These are phyloP conservation scores for Macropodus opercularis DNA, from an alignment of 2,797 vertebrate species.

Conservation along the genomic window DNA sequence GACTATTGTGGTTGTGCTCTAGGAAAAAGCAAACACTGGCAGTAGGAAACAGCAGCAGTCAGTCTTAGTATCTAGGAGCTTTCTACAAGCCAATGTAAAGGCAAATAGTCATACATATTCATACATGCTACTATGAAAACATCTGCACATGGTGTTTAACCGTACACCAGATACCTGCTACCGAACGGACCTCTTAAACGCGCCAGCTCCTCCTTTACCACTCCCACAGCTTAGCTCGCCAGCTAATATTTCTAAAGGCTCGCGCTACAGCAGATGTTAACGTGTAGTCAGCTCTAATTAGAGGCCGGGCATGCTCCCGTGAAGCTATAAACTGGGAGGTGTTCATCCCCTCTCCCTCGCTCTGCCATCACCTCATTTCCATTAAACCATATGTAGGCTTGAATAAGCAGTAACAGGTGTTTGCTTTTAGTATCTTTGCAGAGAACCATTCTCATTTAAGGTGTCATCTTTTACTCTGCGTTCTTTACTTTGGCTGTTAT, in stretches of 20 bases:
- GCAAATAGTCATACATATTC: too few relatives aligned
- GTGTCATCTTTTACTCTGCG: slow-evolving; percentile 24
- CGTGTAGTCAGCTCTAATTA: slow-evolving; percentile 50
- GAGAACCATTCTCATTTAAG: slow-evolving; percentile 12
- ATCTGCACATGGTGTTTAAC: too few relatives aligned
- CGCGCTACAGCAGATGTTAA: slow-evolving; percentile 62
- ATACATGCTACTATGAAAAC: too few relatives aligned
- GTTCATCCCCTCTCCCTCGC: slow-evolving; percentile 11
- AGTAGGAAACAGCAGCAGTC: too few relatives aligned
- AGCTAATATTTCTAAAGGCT: slow-evolving; percentile 55
- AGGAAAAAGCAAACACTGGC: too few relatives aligned
- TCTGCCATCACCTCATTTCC: slow-evolving; percentile 22
- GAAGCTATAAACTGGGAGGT: slow-evolving; percentile 28
- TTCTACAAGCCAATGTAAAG: too few relatives aligned
- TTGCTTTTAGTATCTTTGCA: slow-evolving; percentile 22
- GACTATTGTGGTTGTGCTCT: too few relatives aligned
- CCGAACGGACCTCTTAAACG: slow-evolving; percentile 4
- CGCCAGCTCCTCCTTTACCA: slow-evolving; percentile 31
- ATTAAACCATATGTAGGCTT: slow-evolving; percentile 33
- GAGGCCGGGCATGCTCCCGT: slow-evolving; percentile 26
- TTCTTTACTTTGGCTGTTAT: slow-evolving; percentile 3
- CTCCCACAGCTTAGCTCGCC: slow-evolving; percentile 22
- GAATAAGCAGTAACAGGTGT: slow-evolving; percentile 37
- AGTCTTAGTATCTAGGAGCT: too few relatives aligned
- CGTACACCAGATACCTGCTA: slow-evolving; percentile 14